Percentiles rank a stretch among this genome's conserved stretches.
These are phyloP conservation scores for Callithrix jacchus DNA, from an alignment of 2,113 vertebrate species.

Conservation along the genomic window DNA sequence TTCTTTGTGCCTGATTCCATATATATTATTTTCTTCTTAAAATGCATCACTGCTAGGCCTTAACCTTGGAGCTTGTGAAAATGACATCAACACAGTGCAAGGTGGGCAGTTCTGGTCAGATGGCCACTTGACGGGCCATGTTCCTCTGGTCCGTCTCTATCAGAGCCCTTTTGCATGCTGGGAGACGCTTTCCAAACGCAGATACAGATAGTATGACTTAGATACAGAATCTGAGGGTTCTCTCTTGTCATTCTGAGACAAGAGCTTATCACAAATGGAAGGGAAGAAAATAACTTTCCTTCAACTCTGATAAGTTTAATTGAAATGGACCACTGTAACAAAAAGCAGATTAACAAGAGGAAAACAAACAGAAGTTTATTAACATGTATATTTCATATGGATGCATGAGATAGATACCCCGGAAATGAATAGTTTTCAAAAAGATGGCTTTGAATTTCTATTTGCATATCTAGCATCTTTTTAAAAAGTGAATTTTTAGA, in stretches of 20 bases:
- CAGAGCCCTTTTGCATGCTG: neutral
- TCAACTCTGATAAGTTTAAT: neutral
- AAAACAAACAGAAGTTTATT: neutral
- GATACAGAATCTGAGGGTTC: neutral
- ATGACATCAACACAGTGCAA: neutral
- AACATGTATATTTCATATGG: neutral
- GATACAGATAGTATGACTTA: neutral
- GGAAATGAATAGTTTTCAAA: neutral
- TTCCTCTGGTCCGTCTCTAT: neutral
- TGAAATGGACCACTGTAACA: neutral
- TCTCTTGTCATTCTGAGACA: neutral
- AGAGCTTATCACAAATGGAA: neutral
- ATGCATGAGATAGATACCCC: neutral
- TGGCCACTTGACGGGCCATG: neutral
- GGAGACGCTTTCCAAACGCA: neutral
- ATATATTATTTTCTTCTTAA: neutral
- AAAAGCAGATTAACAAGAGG: neutral
- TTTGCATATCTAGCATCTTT: neutral
- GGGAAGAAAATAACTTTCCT: neutral
- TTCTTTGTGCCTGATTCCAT: neutral
- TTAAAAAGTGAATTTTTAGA: neutral
- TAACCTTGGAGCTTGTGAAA: neutral
- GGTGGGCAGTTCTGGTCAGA: neutral
- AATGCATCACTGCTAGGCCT: neutral
- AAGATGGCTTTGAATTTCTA: neutral